Conservation (phyloP, 2,888 invertebrate genomes). For the Acholoe squamosa region DNA sequence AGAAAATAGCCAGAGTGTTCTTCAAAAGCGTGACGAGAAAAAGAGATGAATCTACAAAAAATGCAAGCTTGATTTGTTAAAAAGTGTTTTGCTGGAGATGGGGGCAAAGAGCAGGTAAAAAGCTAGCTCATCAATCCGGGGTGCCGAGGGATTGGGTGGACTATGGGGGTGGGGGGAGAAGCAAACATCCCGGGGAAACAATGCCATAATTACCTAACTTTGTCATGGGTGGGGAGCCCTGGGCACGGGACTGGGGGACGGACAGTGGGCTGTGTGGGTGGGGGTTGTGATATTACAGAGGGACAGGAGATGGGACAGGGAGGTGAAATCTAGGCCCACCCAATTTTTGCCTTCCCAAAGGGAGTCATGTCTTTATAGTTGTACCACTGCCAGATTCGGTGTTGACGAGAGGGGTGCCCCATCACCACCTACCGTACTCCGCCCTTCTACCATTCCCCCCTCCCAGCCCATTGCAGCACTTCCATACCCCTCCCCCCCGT, state of each 20-base stretch:
- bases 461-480: background rate
- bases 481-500: background rate
- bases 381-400: background rate
- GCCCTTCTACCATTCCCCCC: background rate
- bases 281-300: background rate
- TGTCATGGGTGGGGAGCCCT: conserved; percentile 2
- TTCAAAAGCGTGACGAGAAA: too few relatives aligned
- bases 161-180: background rate
- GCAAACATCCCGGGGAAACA: background rate
- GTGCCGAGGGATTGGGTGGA: background rate
- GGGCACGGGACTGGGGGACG: background rate
- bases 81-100: background rate
- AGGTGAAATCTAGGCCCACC: background rate
- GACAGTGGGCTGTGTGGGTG: background rate
- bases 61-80: background rate
- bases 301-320: background rate
- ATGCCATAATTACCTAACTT: conserved; percentile 12
- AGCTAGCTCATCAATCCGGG: background rate
- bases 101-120: background rate
- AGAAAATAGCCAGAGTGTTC: too few relatives aligned
- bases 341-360: background rate
- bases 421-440: too few relatives aligned
- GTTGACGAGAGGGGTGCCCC: background rate
- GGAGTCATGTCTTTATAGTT: background rate
- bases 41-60: too few relatives aligned